Conservation (phyloP, 1,140 invertebrate genomes). For the Drosophila watanabei region DNA sequence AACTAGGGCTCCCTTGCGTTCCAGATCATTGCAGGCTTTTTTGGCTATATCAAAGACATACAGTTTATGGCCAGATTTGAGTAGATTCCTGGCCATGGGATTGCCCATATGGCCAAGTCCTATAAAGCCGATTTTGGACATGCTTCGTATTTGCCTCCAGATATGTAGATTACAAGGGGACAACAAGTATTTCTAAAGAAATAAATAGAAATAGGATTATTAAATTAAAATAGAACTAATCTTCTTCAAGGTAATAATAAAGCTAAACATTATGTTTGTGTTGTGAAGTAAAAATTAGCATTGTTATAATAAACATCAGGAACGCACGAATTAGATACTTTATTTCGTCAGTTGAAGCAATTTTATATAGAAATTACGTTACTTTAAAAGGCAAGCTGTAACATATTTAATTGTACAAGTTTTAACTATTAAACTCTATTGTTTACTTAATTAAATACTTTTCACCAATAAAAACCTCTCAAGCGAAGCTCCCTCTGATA, state of each 20-base stretch:
- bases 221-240: neutral
- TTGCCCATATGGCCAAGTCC: conserved; percentile 98
- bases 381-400: neutral
- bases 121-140: conserved; percentile 90
- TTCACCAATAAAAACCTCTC: neutral
- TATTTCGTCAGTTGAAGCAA: neutral
- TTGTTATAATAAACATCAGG: neutral
- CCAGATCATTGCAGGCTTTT: conserved; percentile 89
- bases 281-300: neutral
- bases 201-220: too few species aligned
- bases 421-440: neutral
- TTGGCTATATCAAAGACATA: conserved; percentile 94
- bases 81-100: conserved; percentile 96
- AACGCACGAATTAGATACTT: neutral
- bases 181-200: neutral
- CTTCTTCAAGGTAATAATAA: neutral
- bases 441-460: neutral
- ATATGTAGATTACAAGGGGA: too few species aligned
- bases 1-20: conserved; percentile 90
- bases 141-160: neutral
- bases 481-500: neutral
- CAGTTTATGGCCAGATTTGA: conserved; percentile 94
- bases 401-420: neutral
- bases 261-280: neutral
- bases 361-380: neutral